These are phyloP conservation scores for Litoditis marina DNA, from an alignment of 2,888 invertebrate genomes.

Conservation along the genomic window DNA sequence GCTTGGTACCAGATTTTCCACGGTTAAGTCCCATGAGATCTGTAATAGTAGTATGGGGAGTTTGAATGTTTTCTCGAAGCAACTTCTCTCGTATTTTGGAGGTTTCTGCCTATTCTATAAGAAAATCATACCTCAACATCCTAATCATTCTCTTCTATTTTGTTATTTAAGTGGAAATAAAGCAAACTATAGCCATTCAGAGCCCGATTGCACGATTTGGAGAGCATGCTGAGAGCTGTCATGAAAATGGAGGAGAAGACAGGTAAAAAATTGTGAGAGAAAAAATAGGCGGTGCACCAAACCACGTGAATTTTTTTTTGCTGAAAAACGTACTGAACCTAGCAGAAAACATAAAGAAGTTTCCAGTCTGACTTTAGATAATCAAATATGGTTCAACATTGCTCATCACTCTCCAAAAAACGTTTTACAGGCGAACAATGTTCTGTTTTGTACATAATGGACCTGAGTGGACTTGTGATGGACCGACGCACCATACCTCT, in stretches of 20 bases:
- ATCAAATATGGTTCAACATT: too few relatives aligned
- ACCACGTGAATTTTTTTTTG: neutral
- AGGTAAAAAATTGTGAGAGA: constrained; percentile 19
- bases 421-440: constrained; percentile 46
- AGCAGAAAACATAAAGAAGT: neutral
- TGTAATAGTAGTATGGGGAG: too few relatives aligned
- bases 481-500: constrained; percentile 48
- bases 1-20: too few relatives aligned
- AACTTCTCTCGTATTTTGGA: too few relatives aligned
- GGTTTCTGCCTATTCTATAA: too few relatives aligned
- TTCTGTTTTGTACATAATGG: constrained; percentile 59
- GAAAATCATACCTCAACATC: too few relatives aligned
- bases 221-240: constrained; percentile 53
- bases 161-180: too few relatives aligned
- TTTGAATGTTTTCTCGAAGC: too few relatives aligned
- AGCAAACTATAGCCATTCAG: too few relatives aligned
- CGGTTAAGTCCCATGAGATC: too few relatives aligned
- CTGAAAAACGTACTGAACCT: neutral
- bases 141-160: too few relatives aligned
- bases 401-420: too few relatives aligned
- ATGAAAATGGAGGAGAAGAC: constrained; percentile 56
- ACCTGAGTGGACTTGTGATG: constrained; percentile 53
- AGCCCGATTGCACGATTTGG: constrained; percentile 56
- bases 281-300: neutral
- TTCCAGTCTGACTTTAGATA: neutral